Conservation (phyloP, 2,797 vertebrate species). For the Rhincodon typus region DNA sequence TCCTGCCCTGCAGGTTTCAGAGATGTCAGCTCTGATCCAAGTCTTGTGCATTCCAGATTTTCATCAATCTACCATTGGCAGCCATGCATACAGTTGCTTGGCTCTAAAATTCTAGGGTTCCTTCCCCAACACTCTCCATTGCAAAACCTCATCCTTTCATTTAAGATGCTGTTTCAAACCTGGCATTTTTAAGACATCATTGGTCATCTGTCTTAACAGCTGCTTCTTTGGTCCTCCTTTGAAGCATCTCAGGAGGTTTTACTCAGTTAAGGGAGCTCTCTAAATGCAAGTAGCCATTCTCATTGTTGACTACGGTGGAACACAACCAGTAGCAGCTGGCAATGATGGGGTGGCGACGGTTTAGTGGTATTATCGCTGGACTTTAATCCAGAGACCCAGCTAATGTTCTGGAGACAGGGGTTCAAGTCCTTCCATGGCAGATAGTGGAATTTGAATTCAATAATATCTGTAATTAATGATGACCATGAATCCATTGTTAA, state of each 20-base stretch:
- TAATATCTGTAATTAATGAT: too few species aligned
- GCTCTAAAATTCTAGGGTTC: neutral
- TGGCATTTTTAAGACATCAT: neutral
- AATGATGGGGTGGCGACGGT: too few species aligned
- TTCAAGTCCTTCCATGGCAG: too few species aligned
- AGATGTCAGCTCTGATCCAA: neutral
- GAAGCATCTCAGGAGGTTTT: neutral
- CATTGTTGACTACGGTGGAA: neutral
- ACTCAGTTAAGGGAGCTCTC: neutral
- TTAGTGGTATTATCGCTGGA: too few species aligned
- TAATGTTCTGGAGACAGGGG: too few species aligned
- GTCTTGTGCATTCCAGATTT: neutral
- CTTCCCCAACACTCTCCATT: too few species aligned
- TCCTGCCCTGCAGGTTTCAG: neutral
- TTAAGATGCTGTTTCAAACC: neutral
- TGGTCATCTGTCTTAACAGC: neutral
- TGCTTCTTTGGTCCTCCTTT: neutral
- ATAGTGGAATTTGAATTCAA: too few species aligned
- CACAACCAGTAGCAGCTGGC: neutral
- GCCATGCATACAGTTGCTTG: neutral
- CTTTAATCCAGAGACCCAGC: too few species aligned
- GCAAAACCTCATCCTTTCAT: neutral
- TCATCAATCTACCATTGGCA: neutral
- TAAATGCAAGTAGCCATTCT: neutral
- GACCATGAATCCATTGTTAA: too few species aligned